Percentiles rank a stretch among this genome's conserved stretches.
These are phyloP conservation scores for Henicopernis longicauda DNA, from an alignment of 2,113 vertebrate species.

Conservation along the genomic window DNA sequence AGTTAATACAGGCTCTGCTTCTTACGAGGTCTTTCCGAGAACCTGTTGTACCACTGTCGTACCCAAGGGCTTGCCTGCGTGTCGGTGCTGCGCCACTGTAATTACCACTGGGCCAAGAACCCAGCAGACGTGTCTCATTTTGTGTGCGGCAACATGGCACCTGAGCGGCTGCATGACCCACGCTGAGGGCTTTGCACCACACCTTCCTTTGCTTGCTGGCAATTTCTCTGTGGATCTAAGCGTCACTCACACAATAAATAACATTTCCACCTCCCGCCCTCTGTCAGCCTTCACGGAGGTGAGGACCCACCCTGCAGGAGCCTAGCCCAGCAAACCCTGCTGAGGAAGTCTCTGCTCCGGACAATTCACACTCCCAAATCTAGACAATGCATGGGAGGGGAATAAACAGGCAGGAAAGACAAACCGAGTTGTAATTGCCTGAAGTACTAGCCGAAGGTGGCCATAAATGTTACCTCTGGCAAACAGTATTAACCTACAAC, in stretches of 20 bases:
- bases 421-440: neutral
- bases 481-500: neutral
- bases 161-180: rapidly evolving
- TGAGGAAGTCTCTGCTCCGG: neutral
- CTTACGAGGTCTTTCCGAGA: neutral
- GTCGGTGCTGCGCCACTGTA: neutral
- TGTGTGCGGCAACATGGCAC: neutral
- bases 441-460: neutral
- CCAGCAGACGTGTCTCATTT: neutral
- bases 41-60: neutral
- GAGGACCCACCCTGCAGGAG: neutral
- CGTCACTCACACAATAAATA: rapidly evolving
- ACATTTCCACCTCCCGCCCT: neutral
- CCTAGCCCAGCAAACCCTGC: neutral
- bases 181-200: neutral
- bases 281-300: neutral
- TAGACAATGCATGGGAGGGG: neutral
- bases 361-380: neutral
- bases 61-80: neutral
- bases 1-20: too few relatives aligned
- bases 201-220: neutral
- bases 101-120: neutral
- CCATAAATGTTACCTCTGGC: neutral
- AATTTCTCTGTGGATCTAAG: neutral
- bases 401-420: neutral